phyloP scores from a whole-genome alignment of 2,888 invertebrate genomes.

The Napeogenes sylphis region DNA sequence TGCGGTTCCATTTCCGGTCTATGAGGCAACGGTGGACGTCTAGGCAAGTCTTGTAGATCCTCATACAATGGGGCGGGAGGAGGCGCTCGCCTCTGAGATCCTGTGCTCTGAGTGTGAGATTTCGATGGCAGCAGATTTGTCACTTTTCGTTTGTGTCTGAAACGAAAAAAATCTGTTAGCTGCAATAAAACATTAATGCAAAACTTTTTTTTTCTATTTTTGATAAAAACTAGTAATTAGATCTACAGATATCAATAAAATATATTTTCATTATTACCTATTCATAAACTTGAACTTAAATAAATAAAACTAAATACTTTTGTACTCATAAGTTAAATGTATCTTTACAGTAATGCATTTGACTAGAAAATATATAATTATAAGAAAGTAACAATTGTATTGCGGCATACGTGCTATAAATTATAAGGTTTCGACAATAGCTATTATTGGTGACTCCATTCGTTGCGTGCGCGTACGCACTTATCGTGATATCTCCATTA shows the following conservation, averaged over 20 bases:
- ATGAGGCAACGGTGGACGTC: conserved; percentile 71
- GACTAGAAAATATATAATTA: neutral
- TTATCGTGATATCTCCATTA: conserved; percentile 46
- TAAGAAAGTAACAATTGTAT: conserved; percentile 6
- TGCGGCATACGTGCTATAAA: conserved; percentile 8
- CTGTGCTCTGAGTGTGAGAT: conserved; percentile 71
- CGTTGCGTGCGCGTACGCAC: conserved; percentile 19
- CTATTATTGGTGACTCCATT: conserved; percentile 22
- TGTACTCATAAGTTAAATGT: no score
- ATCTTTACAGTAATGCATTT: no score
- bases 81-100: conserved; percentile 72
- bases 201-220: no score
- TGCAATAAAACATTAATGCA: neutral
- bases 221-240: no score
- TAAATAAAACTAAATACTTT: no score
- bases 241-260: no score
- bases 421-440: conserved; percentile 22
- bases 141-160: conserved; percentile 91
- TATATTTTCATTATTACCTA: no score
- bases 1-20: conserved; percentile 70
- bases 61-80: conserved; percentile 85
- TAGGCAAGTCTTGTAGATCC: conserved; percentile 83
- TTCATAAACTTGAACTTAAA: no score
- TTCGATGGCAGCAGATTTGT: conserved; percentile 91
- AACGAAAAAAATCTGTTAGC: conserved; percentile 41